Conservation (phyloP, 2,888 invertebrate genomes). For the Odontomyia ornata region DNA sequence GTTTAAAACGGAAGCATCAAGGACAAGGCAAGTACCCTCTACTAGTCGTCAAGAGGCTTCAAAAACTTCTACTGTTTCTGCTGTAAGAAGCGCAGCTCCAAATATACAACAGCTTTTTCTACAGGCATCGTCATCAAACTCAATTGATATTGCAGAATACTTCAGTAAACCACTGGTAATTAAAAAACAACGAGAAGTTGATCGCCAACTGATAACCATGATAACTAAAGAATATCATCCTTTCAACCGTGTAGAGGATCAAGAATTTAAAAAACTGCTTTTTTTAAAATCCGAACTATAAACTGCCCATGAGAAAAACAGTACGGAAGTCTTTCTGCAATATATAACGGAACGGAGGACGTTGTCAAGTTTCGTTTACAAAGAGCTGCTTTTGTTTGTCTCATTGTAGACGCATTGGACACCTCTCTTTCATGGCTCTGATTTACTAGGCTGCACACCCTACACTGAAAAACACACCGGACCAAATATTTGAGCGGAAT, state of each 20-base stretch:
- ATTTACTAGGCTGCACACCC: not conserved
- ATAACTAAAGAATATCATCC: too few species aligned
- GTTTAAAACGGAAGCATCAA: constrained; percentile 7
- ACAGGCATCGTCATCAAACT: not conserved
- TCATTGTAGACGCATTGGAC: constrained; percentile 15
- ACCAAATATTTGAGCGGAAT: not conserved
- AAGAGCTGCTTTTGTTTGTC: too few species aligned
- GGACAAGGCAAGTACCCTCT: not conserved
- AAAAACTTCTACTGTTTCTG: not conserved
- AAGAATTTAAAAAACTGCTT: constrained; percentile 31
- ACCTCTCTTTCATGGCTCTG: not conserved
- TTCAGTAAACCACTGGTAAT: constrained; percentile 1
- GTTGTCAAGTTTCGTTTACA: not conserved
- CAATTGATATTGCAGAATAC: not conserved
- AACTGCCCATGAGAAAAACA: constrained; percentile 16
- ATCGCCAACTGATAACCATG: constrained; percentile 31
- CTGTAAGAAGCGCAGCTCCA: too few species aligned
- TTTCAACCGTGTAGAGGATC: constrained; percentile 34
- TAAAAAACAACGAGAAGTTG: constrained; percentile 9
- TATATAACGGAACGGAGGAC: constrained; percentile 1
- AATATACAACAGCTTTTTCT: not conserved
- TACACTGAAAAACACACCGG: constrained; percentile 16
- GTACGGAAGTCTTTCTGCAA: not conserved
- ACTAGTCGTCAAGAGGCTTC: constrained; percentile 3
- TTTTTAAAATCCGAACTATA: constrained; percentile 6